Base-by-base conservation (phyloP, 2,797 vertebrate genomes). In the Melanotaenia trifasciata region DNA sequence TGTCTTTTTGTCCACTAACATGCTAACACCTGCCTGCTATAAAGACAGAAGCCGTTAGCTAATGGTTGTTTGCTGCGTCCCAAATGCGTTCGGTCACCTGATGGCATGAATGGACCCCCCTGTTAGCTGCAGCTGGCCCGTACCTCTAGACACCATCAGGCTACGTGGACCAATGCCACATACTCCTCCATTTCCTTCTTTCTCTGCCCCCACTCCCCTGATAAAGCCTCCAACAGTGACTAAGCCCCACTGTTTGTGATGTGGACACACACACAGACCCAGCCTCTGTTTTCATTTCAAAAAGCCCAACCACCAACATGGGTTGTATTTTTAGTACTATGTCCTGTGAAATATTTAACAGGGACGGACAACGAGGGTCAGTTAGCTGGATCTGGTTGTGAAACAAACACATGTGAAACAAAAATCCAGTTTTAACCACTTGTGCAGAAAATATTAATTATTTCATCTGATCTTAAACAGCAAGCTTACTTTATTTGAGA, bases 51-150 rank as follows among this genome's bases (percentile, higher is more conserved):
- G 72, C 66, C 1, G n/a, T 68, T 50, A 30, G 58, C 67, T 72
- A 66, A 58, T 63, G 28, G 79, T 83, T 26, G 70, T 80, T 67
- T 53, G 58, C 64, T 22, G 76, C 54, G 47, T 80, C 84, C 69
- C 73, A 66, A 66, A 65, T 1, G 50, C 50, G 13, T 84, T 90
- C 43, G 81, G 84, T 94, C 91, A 93, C 90, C 93, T 91, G 90
- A 93, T 84, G 90, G 87, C 89, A 92, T 93, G 92, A 94, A 94
- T 90, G 90, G 78, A 80, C 69, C 73, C 77, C 89, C 90, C 92
- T 92, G 92, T 93, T 89, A 64, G 84, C 89, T 91, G 92, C 92
- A 93, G 93, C 93, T 93, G 93, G 87, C 86, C 84, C 33, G 30
- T 2, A 66, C 70, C 62, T 64, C 83, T 24, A 74, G 70, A 71